A percentile compares a stretch with the other conserved stretches of the same genome.
Evolutionary conservation across 2,797 vertebrate genomes (phyloP).

Genomic region (Delichon dasypus): DNA sequence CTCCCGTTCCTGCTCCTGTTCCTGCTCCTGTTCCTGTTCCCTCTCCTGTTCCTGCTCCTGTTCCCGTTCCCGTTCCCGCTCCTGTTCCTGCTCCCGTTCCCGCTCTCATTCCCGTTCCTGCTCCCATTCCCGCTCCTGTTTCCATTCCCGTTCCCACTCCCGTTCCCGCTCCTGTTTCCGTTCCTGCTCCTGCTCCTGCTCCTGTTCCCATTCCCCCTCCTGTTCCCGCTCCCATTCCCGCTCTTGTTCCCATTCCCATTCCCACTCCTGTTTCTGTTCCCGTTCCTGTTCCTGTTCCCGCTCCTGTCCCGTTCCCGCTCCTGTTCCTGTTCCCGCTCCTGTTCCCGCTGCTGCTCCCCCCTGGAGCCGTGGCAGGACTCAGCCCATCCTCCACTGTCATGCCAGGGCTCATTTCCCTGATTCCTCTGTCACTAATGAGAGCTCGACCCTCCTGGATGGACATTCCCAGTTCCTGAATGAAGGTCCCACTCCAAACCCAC

Average conservation of each 20-base stretch:
- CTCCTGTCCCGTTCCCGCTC: neutral
- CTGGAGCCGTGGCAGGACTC: neutral
- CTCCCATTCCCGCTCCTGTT: too few relatives aligned
- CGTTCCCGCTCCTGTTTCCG: rapidly evolving
- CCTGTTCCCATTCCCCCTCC: neutral
- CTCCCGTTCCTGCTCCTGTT: too few relatives aligned
- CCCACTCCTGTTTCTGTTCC: neutral
- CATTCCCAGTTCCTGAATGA: neutral
- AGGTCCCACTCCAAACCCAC: neutral
- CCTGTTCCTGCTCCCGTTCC: too few relatives aligned
- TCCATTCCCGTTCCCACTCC: rapidly evolving
- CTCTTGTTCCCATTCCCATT: too few relatives aligned
- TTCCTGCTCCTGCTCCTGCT: rapidly evolving
- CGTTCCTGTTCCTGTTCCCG: rapidly evolving
- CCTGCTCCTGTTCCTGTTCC: too few relatives aligned
- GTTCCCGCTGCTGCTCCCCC: neutral
- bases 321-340: neutral
- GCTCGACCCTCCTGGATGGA: neutral
- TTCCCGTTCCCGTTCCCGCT: too few relatives aligned
- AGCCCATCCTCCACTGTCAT: neutral
- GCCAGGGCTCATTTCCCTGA: neutral
- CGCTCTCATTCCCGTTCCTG: too few relatives aligned
- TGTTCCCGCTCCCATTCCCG: neutral
- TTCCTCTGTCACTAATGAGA: neutral
- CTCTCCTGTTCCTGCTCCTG: too few relatives aligned